These are phyloP conservation scores for Conopomorpha cramerella DNA, from an alignment of 1,140 invertebrate genomes.

Conservation along the genomic window DNA sequence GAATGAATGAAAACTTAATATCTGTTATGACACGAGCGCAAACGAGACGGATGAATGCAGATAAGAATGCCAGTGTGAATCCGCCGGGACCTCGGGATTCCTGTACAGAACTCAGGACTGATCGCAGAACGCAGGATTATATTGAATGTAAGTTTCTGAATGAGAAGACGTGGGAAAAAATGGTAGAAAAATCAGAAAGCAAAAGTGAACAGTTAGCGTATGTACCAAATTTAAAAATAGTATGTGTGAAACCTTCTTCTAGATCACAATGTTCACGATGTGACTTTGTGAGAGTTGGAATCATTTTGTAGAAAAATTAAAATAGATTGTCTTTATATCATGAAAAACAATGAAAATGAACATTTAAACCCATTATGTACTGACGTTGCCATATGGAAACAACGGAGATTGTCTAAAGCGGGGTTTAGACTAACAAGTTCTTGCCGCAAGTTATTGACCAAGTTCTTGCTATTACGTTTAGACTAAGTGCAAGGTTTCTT, in stretches of 20 bases:
- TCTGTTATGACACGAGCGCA: neutral
- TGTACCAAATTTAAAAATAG: neutral
- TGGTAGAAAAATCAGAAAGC: neutral
- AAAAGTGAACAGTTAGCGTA: neutral
- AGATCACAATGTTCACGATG: neutral
- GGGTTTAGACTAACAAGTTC: no score
- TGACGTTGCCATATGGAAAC: no score
- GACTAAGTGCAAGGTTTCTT: no score
- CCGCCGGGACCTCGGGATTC: neutral
- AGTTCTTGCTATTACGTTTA: no score
- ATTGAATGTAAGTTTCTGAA: neutral
- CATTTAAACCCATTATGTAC: neutral
- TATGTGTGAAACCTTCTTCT: neutral
- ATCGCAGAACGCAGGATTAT: neutral
- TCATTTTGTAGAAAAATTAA: neutral
- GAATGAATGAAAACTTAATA: neutral
- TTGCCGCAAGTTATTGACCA: no score
- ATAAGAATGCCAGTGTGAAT: neutral
- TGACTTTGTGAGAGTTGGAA: neutral
- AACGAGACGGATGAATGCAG: neutral
- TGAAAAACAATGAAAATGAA: neutral
- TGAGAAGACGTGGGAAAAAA: neutral
- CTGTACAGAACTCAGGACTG: neutral
- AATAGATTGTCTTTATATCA: neutral
- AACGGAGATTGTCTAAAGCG: no score